These are phyloP conservation scores for Ctenoplectra terminalis DNA, from an alignment of 1,140 invertebrate genomes.

Conservation along the genomic window DNA sequence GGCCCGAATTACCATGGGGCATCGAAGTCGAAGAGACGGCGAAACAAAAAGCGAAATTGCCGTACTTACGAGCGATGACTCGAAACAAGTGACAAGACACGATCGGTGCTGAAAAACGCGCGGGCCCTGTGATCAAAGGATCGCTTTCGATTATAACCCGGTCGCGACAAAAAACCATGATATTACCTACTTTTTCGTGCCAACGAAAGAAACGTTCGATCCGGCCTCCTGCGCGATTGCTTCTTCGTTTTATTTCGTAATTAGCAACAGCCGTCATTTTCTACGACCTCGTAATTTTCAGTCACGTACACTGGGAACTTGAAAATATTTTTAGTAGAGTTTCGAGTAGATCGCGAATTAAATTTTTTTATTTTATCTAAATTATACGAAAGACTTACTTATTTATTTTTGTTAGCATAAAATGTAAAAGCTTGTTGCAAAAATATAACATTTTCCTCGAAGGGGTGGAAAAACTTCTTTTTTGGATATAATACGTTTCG, in stretches of 20 bases:
- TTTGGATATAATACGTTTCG: too few relatives aligned
- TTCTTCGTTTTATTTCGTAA: slow-evolving; percentile 17
- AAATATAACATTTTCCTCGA: too few relatives aligned
- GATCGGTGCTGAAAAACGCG: slow-evolving; percentile 52
- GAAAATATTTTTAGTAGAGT: too few relatives aligned
- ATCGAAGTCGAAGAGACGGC: slow-evolving; percentile 13
- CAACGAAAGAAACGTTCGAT: background rate
- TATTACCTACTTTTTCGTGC: slow-evolving; percentile 34
- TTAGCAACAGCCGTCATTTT: background rate
- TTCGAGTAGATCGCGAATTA: too few relatives aligned
- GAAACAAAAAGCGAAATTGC: slow-evolving; percentile 67
- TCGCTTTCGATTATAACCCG: slow-evolving; percentile 63
- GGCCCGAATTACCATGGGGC: slow-evolving; percentile 50
- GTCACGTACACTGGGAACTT: background rate
- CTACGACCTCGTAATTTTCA: background rate
- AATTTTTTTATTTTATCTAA: too few relatives aligned
- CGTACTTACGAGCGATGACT: slow-evolving; percentile 65
- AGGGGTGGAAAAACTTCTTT: too few relatives aligned
- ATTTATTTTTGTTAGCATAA: too few relatives aligned
- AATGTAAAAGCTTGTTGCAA: too few relatives aligned
- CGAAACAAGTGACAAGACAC: slow-evolving; percentile 63
- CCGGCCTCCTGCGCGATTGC: background rate
- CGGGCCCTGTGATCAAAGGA: slow-evolving; percentile 62
- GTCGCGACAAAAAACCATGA: background rate
- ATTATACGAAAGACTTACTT: too few relatives aligned